These are phyloP conservation scores for Thunnus maccoyii DNA, from an alignment of 2,113 vertebrate species.

Conservation along the genomic window DNA sequence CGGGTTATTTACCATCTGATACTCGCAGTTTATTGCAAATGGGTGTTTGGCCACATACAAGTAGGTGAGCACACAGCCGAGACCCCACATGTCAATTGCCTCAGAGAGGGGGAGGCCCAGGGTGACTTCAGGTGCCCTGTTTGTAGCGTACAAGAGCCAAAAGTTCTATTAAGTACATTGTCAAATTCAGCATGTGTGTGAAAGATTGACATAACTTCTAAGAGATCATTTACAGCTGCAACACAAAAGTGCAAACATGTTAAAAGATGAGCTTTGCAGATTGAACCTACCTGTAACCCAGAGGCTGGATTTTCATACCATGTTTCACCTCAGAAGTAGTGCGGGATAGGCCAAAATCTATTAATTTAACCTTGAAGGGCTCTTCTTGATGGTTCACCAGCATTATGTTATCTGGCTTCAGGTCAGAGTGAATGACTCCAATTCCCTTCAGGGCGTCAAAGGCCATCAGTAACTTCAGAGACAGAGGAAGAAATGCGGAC, in stretches of 20 bases:
- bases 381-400: background rate
- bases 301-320: background rate
- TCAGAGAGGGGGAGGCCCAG: background rate
- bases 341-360: background rate
- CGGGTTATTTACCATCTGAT: background rate
- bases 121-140: slow-evolving; percentile 32
- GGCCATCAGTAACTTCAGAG: too few relatives aligned
- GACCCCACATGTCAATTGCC: slow-evolving; percentile 17
- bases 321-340: background rate
- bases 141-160: background rate
- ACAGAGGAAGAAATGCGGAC: background rate
- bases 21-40: background rate
- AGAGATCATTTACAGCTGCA: too few relatives aligned
- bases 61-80: background rate
- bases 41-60: background rate
- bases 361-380: slow-evolving; percentile 5
- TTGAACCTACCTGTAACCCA: slow-evolving; percentile 11
- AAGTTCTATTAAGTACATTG: too few relatives aligned
- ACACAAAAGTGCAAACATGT: too few relatives aligned
- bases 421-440: background rate
- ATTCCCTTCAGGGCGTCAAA: too few relatives aligned
- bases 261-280: too few relatives aligned
- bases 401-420: slow-evolving; percentile 29
- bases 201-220: too few relatives aligned
- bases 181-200: too few relatives aligned